Conservation (phyloP, 35 echinoderm and acorn worm genomes). For the Acanthaster planci region DNA sequence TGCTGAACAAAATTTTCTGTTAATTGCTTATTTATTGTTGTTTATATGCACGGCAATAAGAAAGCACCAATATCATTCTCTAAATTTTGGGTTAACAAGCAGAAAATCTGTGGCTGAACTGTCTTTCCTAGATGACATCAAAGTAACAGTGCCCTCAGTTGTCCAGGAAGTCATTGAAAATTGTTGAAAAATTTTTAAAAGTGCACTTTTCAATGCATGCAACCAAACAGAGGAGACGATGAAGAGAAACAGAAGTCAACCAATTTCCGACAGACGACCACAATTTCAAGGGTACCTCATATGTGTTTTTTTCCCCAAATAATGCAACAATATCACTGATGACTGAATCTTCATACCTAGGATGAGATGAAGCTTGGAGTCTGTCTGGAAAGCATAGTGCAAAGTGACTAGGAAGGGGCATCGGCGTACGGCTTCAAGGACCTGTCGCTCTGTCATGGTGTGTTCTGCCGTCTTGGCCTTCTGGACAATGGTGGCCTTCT, state of each 20-base stretch:
- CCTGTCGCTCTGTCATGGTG: conserved; percentile 95
- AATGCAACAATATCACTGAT: background rate
- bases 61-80: too few species aligned
- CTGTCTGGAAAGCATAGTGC: conserved; percentile 99
- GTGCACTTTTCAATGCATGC: too few species aligned
- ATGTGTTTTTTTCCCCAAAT: background rate
- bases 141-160: too few species aligned
- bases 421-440: conserved; percentile 82
- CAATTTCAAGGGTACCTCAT: background rate
- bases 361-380: conserved; percentile 94
- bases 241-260: too few species aligned
- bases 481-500: conserved; percentile 99
- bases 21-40: too few species aligned
- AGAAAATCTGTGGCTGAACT: too few species aligned
- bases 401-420: conserved; percentile 90
- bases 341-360: conserved; percentile 59
- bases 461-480: conserved; percentile 99
- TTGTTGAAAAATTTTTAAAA: background rate
- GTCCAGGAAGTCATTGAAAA: too few species aligned
- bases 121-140: too few species aligned
- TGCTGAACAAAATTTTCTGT: too few species aligned
- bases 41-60: too few species aligned
- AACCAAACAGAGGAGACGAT: background rate
- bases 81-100: too few species aligned
- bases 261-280: background rate